Conservation (phyloP, 2,113 vertebrate genomes). For the Silurus asotus region DNA sequence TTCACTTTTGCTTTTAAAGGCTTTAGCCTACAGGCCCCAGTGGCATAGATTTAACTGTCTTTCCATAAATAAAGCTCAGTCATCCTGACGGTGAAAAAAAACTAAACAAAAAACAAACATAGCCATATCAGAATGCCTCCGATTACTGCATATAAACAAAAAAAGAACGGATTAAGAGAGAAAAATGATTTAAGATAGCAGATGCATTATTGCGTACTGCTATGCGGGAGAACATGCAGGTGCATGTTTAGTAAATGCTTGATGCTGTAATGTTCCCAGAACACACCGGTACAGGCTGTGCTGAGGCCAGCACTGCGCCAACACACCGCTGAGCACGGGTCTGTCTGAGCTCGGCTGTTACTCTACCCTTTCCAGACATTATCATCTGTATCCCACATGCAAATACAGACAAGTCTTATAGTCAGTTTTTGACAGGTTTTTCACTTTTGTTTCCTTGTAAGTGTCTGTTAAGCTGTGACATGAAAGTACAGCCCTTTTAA, state of each 20-base stretch:
- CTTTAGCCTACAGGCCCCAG: slow-evolving; percentile 26
- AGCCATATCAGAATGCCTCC: background rate
- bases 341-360: slow-evolving; percentile 27
- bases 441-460: background rate
- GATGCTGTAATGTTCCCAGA: slow-evolving; percentile 43
- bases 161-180: background rate
- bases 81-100: background rate
- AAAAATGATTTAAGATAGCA: background rate
- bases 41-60: background rate
- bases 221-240: slow-evolving; percentile 5
- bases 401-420: background rate
- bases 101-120: background rate
- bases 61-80: slow-evolving; percentile 30
- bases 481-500: slow-evolving; percentile 12
- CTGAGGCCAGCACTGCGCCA: slow-evolving; percentile 32
- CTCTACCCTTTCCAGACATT: background rate
- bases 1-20: slow-evolving; percentile 32
- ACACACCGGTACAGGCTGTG: slow-evolving; percentile 46
- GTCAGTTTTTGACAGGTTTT: background rate
- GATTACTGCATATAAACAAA: background rate
- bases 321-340: slow-evolving; percentile 30
- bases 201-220: background rate
- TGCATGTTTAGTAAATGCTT: slow-evolving; percentile 12
- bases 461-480: slow-evolving; percentile 4
- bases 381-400: background rate